Evolutionary conservation across 2,888 invertebrate species (phyloP).

Genomic region (Dynastes hyllus): DNA sequence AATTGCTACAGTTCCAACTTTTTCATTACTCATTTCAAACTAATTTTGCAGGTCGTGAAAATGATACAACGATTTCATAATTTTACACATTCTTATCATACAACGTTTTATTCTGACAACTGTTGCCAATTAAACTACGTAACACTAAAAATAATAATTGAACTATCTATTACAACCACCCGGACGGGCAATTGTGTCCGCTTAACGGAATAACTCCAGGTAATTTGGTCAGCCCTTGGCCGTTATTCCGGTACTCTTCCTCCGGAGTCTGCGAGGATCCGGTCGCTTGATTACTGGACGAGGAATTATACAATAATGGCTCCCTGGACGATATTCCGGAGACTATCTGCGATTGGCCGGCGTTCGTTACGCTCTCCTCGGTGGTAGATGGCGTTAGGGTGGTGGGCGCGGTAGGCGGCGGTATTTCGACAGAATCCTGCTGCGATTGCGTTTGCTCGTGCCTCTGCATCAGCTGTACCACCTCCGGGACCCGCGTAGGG

Average conservation of each 20-base stretch:
- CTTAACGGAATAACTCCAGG: conserved; percentile 84
- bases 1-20: too few relatives aligned
- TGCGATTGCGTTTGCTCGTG: conserved; percentile 79
- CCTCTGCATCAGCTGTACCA: conserved; percentile 69
- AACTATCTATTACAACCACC: conserved; percentile 74
- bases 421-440: conserved; percentile 74
- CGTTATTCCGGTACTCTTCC: conserved; percentile 71
- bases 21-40: too few relatives aligned
- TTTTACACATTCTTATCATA: background rate
- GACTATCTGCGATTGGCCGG: conserved; percentile 59
- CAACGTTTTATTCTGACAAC: background rate
- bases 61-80: too few relatives aligned
- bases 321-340: conserved; percentile 73
- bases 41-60: too few relatives aligned
- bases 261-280: conserved; percentile 70
- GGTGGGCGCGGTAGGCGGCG: conserved; percentile 63
- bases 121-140: background rate
- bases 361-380: conserved; percentile 72
- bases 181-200: conserved; percentile 82
- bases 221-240: conserved; percentile 77
- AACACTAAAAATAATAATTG: conserved; percentile 27
- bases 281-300: conserved; percentile 70
- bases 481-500: conserved; percentile 75
- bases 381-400: conserved; percentile 75
- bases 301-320: conserved; percentile 76